A percentile compares a stretch with the other conserved stretches of the same genome.
phyloP scores from a whole-genome alignment of 2,113 vertebrate species.

The Lasiurus cinereus region DNA sequence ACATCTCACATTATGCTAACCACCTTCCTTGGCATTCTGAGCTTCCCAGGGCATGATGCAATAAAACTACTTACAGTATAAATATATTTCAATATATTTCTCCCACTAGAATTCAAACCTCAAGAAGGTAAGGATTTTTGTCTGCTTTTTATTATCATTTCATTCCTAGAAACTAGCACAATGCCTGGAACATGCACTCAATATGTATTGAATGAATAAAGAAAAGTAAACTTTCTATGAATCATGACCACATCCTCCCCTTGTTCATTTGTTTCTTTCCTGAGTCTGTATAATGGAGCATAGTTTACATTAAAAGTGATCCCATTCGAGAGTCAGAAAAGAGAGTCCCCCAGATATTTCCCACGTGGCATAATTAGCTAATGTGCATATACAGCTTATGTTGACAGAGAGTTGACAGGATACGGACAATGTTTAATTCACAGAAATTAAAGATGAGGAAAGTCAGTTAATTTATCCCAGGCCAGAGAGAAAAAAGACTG shows the following conservation, averaged over 20 bases:
- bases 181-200: not conserved
- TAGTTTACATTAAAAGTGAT: conserved; percentile 46
- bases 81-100: not conserved
- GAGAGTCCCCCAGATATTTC: conserved; percentile 30
- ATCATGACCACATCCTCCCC: not conserved
- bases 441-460: conserved; percentile 70
- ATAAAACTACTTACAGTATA: not conserved
- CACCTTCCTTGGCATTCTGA: not conserved
- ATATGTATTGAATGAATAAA: not conserved
- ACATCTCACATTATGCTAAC: not conserved
- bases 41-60: not conserved
- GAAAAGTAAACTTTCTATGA: not conserved
- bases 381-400: conserved; percentile 29
- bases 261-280: not conserved
- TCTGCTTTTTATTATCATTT: conserved; percentile 2
- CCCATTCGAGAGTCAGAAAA: not conserved
- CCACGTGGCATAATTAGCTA: conserved; percentile 50
- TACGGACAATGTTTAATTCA: conserved; percentile 58
- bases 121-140: not conserved
- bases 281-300: not conserved
- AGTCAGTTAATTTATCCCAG: conserved; percentile 65
- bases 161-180: not conserved
- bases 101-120: not conserved
- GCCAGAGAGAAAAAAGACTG: conserved; percentile 52
- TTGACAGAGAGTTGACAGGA: conserved; percentile 18